Evolutionary conservation across 2,113 vertebrate species (phyloP).

Genomic region (Dipodomys spectabilis): DNA sequence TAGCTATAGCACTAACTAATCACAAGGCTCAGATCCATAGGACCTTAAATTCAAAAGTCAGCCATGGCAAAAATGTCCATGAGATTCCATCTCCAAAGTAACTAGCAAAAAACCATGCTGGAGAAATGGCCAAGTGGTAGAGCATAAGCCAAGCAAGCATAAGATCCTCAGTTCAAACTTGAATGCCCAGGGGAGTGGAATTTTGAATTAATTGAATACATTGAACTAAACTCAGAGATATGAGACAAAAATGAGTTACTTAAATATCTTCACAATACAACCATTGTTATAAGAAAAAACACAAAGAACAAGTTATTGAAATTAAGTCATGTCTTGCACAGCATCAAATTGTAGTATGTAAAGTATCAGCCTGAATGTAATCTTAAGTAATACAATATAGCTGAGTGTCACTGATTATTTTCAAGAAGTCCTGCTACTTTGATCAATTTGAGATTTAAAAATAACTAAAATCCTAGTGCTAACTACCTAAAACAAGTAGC

Average conservation of each 20-base stretch:
- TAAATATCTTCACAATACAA: background rate
- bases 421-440: background rate
- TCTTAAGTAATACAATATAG: background rate
- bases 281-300: background rate
- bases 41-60: background rate
- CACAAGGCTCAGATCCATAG: too few relatives aligned
- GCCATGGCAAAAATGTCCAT: too few relatives aligned
- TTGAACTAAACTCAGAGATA: background rate
- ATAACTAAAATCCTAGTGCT: background rate
- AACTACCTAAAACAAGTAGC: background rate
- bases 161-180: too few relatives aligned
- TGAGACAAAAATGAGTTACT: background rate
- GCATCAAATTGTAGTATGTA: background rate
- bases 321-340: background rate
- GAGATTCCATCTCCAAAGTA: too few relatives aligned
- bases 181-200: background rate
- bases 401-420: background rate
- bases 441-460: background rate
- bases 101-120: too few relatives aligned
- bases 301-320: background rate
- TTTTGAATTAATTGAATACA: background rate
- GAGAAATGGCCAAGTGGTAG: too few relatives aligned
- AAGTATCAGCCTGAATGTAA: background rate
- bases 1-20: too few relatives aligned
- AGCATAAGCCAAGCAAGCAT: too few relatives aligned